These are phyloP conservation scores for Rhegmatorhina hoffmannsi DNA, from an alignment of 2,113 vertebrate genomes.

Conservation along the genomic window DNA sequence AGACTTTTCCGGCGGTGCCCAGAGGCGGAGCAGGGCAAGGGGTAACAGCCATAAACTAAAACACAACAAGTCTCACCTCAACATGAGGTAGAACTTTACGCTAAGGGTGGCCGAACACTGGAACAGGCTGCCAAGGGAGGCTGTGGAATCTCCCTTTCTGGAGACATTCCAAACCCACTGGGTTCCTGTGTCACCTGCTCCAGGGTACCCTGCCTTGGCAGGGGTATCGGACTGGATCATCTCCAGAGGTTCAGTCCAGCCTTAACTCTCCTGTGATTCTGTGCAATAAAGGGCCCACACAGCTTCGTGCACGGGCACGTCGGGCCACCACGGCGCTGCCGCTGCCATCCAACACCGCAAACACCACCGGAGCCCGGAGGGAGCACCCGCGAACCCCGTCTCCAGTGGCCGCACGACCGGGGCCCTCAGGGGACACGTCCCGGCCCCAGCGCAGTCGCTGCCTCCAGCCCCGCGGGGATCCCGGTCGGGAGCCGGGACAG, in stretches of 20 bases:
- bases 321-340: background rate
- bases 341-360: background rate
- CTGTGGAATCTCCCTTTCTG: too few species aligned
- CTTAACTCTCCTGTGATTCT: background rate
- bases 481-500: too few species aligned
- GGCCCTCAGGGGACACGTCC: background rate
- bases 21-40: background rate
- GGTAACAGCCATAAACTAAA: background rate
- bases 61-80: too few species aligned
- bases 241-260: background rate
- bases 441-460: background rate
- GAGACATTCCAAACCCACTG: background rate
- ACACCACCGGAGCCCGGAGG: accelerated
- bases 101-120: background rate
- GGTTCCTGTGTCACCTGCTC: background rate
- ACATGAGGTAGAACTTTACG: background rate
- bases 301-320: accelerated
- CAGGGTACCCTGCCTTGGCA: background rate
- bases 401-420: background rate
- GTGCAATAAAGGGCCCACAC: accelerated
- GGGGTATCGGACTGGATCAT: too few species aligned
- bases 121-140: background rate
- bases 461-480: background rate
- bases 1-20: background rate
- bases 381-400: accelerated